Base-by-base conservation (phyloP, 1,140 invertebrate species). In the Brachionus plicatilis region DNA sequence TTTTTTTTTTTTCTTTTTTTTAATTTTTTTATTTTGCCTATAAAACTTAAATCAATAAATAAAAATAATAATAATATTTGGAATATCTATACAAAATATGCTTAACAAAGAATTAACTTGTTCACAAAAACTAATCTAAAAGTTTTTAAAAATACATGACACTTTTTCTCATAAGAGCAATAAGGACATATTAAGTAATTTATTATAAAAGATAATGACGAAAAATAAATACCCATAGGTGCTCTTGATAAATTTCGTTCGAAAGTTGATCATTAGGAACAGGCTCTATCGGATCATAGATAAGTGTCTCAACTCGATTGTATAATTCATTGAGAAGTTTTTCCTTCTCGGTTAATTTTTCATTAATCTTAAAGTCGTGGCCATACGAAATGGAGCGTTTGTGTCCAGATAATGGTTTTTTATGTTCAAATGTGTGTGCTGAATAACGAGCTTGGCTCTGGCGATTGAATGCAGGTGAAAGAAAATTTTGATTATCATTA, bases 361-460 rank as follows among this genome's bases (percentile, higher is more conserved):
- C 27, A 4, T 47, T 12, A 3, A 6, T 12, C 7, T 7, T 53
- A 50, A 27, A 47, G 8, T 76, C 72, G 47, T 76, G 17, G 3
- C 72, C 72, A 76, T 50, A 76, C 27, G 72, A 76, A 27, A 50
- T 47, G 6, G 72, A 76, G 12, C 72, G 72, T 29, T 50, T 76
- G 27, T 76, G 72, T 41, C 68, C 68, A 8, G 14, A 20, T 17
- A 41, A 17, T 41, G 17, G 8, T 7, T 43, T 72, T 43, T 72
- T 37, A 3, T 9, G 33, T 12, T 41, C 66, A 14, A 68, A 60
- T 9, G 20, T 11, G 9, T 60, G 53, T 2, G 53, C 53, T 9
- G 53, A 60, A 60, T 8, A 60, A 6, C 53, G 53, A 60, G 53
- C 53, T 20, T 60, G 53, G 9, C 53, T 60, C 17, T 60, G 53